Conservation (phyloP, 2,113 vertebrate genomes). For the Naja naja region DNA sequence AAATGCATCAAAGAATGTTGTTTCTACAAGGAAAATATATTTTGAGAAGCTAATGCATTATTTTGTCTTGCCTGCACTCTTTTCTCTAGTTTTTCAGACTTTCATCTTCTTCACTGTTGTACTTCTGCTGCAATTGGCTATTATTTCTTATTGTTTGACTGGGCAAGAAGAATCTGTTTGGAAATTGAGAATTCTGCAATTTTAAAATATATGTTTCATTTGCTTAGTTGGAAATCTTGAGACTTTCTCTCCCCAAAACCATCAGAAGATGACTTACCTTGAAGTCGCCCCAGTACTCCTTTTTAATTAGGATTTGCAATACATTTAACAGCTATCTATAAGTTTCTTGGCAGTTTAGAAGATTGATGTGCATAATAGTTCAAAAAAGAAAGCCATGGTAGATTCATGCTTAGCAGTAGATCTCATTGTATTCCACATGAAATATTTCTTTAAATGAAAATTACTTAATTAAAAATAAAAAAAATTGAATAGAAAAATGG, state of each 20-base stretch:
- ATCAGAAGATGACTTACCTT: background rate
- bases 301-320: background rate
- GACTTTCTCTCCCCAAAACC: background rate
- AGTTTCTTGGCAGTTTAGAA: background rate
- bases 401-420: background rate
- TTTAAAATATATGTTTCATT: background rate
- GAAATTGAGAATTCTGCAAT: background rate
- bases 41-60: background rate
- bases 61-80: background rate
- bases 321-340: background rate
- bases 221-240: background rate
- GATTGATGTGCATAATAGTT: background rate
- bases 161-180: background rate
- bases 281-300: background rate
- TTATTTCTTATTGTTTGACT: background rate
- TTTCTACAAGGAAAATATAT: background rate
- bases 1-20: background rate
- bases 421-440: background rate
- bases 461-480: background rate
- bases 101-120: background rate
- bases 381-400: background rate
- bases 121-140: background rate
- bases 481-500: background rate
- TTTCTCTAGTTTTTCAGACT: background rate
- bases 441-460: background rate